These are phyloP conservation scores for Leucopternis melanops DNA, from an alignment of 2,113 vertebrate genomes.

Conservation along the genomic window DNA sequence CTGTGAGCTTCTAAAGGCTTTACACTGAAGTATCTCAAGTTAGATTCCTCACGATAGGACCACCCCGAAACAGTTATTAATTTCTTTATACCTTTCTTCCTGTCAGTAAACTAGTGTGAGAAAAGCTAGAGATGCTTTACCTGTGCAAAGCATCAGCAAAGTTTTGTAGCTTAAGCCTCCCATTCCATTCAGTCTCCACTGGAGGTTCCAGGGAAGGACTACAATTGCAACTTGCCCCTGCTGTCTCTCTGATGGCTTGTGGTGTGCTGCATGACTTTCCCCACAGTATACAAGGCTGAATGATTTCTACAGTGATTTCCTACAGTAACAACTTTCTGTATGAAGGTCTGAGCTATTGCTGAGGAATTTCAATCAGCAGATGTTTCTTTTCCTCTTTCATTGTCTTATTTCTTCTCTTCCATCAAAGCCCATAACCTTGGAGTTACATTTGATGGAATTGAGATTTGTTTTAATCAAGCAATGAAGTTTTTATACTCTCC, in stretches of 20 bases:
- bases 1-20: not conserved
- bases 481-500: not conserved
- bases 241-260: not conserved
- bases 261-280: not conserved
- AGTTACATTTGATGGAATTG: not conserved
- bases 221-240: not conserved
- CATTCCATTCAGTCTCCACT: not conserved
- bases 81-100: not conserved
- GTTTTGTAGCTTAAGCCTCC: not conserved
- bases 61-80: not conserved
- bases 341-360: not conserved
- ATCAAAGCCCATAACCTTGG: not conserved
- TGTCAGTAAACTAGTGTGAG: not conserved
- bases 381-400: not conserved
- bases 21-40: not conserved
- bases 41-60: not conserved
- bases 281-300: not conserved
- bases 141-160: rapidly evolving
- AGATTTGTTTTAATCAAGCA: not conserved
- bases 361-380: not conserved
- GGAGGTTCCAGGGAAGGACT: not conserved
- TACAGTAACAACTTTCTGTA: not conserved
- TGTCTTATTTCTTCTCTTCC: not conserved
- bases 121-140: not conserved
- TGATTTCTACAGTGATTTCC: not conserved